Base-by-base conservation (phyloP, 2,888 invertebrate species). In the Sarcophaga carnaria region DNA sequence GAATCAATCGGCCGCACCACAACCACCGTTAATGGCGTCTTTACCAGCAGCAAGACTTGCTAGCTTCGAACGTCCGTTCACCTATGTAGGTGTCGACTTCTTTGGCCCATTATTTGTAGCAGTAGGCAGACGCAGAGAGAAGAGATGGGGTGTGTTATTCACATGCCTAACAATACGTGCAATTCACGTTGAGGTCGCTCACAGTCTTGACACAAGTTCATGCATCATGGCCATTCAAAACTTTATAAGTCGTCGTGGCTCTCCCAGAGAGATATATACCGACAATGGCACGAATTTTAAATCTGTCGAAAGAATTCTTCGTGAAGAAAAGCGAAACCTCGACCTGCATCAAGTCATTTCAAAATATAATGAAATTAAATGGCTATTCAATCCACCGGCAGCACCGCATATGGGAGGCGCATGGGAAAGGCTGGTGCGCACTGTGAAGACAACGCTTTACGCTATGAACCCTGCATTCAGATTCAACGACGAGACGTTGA, bases 331-430 rank as follows among this genome's bases (percentile, higher is more conserved):
- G 54, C 54, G 17, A 17, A 54, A 54, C 17, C 11, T 54, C 54
- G 54, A 54, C 17, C 17, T 54, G 12, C 54, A 54, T 54, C 54
- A 54, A 54, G 54, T 5, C 54, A 8, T 54, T 4, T 14, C 11
- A 54, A 54, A 54, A 17, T 17, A 70, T 4, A 11, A 69, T 12
- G 71, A 75, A n/a, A 77, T 89, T 8, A 89, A 85, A 75, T 89
- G 89, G 83, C 71, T 67, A 45, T 88, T 88, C 25, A 88, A 85
- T 45, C 88, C 82, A 2, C 85, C 87, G 4, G 81, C 79, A 22
- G 87, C 64, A 37, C 37, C 37, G 37, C 37, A 37, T 37, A 6
- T 37, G 37, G 37, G 37, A 5, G 37, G 37, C 37, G 37, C 37
- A 37, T 37, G 37, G 37, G 37, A 37, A 37, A 37, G 37, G 2